phyloP scores from a whole-genome alignment of 1,140 invertebrate genomes.

The Drosophila insularis region DNA sequence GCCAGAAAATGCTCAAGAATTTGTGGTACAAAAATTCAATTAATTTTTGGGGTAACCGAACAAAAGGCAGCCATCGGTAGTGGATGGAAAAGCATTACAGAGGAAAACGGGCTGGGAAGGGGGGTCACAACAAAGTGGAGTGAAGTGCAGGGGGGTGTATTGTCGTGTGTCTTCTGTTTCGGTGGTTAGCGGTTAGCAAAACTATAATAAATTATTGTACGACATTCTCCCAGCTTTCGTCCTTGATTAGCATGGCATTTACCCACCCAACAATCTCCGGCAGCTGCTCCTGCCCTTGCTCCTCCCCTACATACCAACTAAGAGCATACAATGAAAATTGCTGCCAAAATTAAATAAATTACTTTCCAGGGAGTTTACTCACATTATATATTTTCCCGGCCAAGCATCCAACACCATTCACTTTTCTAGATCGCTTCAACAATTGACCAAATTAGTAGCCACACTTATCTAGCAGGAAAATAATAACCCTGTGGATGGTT shows the following conservation, averaged over 20 bases:
- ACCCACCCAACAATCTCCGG: not conserved
- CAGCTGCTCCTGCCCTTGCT: not conserved
- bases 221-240: slow-evolving; percentile 48
- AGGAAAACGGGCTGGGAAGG: not conserved
- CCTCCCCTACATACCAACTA: not conserved
- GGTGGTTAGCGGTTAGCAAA: slow-evolving; percentile 65
- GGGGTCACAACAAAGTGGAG: not conserved
- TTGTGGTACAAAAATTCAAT: slow-evolving; percentile 81
- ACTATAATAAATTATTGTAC: slow-evolving; percentile 79
- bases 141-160: slow-evolving; percentile 17
- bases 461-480: slow-evolving; percentile 11
- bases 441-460: slow-evolving; percentile 52
- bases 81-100: too few relatives aligned
- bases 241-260: slow-evolving; percentile 71
- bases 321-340: slow-evolving; percentile 23
- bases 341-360: slow-evolving; percentile 69
- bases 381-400: slow-evolving; percentile 7
- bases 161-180: slow-evolving; percentile 56
- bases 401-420: not conserved
- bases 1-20: slow-evolving; percentile 71
- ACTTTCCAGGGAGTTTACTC: slow-evolving; percentile 24
- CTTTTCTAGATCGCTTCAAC: not conserved
- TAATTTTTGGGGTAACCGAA: slow-evolving; percentile 60
- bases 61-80: slow-evolving; percentile 17
- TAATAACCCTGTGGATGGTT: slow-evolving; percentile 5